phyloP scores from a whole-genome alignment of 2,113 vertebrate genomes.

The Calidris pygmaea region DNA sequence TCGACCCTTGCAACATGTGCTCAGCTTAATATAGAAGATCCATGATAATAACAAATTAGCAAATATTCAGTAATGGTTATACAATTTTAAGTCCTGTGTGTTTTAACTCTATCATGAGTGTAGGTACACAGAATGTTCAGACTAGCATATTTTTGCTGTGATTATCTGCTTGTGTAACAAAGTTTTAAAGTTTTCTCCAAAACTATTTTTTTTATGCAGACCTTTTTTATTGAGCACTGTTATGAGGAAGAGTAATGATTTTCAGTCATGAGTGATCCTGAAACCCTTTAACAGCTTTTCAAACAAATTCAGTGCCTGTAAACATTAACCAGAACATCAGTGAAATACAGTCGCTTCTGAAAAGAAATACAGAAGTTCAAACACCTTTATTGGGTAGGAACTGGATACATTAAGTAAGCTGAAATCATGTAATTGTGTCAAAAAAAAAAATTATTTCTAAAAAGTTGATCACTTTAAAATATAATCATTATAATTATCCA shows the following conservation, averaged over 20 bases:
- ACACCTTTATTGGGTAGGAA: neutral
- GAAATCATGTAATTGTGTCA: neutral
- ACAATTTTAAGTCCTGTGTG: fast-evolving
- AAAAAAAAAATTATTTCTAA: neutral
- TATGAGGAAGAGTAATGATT: neutral
- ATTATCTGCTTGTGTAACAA: neutral
- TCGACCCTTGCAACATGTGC: neutral
- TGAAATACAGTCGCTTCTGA: neutral
- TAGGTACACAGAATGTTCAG: neutral
- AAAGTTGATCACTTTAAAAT: neutral
- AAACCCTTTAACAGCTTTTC: neutral
- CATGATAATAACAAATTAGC: neutral
- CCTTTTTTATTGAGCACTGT: neutral
- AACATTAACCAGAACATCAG: neutral
- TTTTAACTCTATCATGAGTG: neutral
- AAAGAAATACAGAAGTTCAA: neutral
- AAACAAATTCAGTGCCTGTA: neutral
- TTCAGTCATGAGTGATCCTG: neutral
- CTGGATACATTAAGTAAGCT: neutral
- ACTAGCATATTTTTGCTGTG: neutral
- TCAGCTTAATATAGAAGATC: neutral
- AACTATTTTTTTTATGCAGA: neutral
- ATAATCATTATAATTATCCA: neutral
- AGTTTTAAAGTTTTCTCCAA: neutral
- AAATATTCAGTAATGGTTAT: neutral